These are phyloP conservation scores for Athrips mouffetella DNA, from an alignment of 2,888 invertebrate genomes.

Conservation along the genomic window DNA sequence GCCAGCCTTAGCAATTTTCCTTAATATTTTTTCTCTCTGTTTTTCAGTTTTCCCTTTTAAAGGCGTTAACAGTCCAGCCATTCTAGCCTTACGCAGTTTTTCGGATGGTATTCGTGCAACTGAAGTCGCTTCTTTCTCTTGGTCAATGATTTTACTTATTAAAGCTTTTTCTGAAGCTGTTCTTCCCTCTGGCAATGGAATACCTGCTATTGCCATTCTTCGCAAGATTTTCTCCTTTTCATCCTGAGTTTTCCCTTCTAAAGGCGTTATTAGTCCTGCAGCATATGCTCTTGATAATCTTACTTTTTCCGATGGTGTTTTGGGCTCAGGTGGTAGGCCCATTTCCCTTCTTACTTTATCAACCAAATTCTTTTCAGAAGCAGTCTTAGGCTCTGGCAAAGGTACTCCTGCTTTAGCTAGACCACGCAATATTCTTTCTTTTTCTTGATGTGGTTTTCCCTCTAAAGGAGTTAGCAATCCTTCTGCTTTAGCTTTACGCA, in stretches of 20 bases:
- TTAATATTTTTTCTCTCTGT: not conserved
- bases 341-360: constrained; percentile 27
- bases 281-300: constrained; percentile 27
- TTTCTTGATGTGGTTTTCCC: not conserved
- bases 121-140: constrained; percentile 25
- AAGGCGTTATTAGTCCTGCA: constrained; percentile 25
- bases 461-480: constrained; percentile 28
- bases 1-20: not conserved
- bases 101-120: constrained; percentile 16
- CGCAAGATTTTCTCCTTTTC: constrained; percentile 19
- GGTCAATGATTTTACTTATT: constrained; percentile 21
- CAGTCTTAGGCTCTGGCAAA: constrained; percentile 34
- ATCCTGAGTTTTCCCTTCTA: constrained; percentile 23
- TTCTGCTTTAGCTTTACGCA: constrained; percentile 22
- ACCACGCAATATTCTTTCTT: not conserved
- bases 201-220: constrained; percentile 29
- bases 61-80: constrained; percentile 25
- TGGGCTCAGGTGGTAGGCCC: constrained; percentile 30
- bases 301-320: constrained; percentile 29
- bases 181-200: constrained; percentile 38
- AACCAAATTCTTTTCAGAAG: constrained; percentile 39
- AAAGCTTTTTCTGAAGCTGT: constrained; percentile 39
- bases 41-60: constrained; percentile 4
- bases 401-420: constrained; percentile 17
- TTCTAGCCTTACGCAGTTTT: constrained; percentile 23